Base-by-base conservation (phyloP, 2,888 invertebrate genomes). In the Tachina lurida region DNA sequence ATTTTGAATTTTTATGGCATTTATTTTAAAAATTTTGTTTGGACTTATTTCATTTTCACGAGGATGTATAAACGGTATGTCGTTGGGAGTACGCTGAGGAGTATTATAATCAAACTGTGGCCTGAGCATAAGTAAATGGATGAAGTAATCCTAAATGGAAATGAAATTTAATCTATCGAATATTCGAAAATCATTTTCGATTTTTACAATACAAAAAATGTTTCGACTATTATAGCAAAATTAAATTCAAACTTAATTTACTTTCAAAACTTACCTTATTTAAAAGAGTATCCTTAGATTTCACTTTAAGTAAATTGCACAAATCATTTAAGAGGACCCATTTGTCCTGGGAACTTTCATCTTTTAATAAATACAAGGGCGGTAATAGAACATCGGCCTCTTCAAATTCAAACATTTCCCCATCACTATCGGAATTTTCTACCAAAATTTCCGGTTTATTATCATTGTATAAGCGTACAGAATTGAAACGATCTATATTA, bases 311-410 rank as follows among this genome's bases (percentile, higher is more conserved):
- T 88, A 96, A 93, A 89, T 95, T 95, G 89, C 96, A 95, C 88
- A 97, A 94, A 91, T 97, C 97, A 91, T 96, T 96, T 75, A 97
- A 93, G 83, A 97, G 93, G 78, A 97, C 95, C 96, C 97, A 97
- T 86, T 96, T 95, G 73, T 96, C 96, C 54, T 83, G 83, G 84
- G 94, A 94, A 17, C 95, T 95, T 89, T 95, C 95, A 68, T 95
- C 94, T 86, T 94, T 93, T 87, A 97, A 93, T 87, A 95, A 95
- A 93, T 97, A 97, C 88, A 97, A 94, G 74, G 96, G 96, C 13
- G 97, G 97, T 81, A 97, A 93, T 39, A 96, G 95, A 71, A 95
- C 94, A 90, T 97, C 97, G 87, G 96, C 96, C 91, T 96, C 95
- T 93, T 97, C 97, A 91, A 97, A 95, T 92, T 97, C 97, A 86